Conservation (phyloP, 2,797 vertebrate genomes). For the Ara ararauna region DNA sequence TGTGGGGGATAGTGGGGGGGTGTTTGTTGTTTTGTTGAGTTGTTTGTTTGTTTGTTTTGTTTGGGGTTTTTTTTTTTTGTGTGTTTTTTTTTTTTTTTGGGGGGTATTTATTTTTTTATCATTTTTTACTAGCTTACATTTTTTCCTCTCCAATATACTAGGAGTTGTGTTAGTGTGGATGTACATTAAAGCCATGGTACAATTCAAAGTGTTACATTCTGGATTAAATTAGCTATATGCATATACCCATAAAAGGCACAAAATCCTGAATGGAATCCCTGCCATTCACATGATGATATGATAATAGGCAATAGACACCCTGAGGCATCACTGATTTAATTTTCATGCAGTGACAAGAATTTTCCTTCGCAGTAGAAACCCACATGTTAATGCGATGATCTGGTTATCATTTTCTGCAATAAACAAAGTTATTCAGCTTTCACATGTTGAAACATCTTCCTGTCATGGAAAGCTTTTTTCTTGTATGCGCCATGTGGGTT, state of each 20-base stretch:
- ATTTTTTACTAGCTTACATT: not conserved
- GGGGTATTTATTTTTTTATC: not conserved
- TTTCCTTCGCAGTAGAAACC: not conserved
- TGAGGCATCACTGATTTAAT: not conserved
- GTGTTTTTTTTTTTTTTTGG: not conserved
- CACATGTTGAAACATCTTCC: not conserved
- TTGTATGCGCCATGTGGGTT: not conserved
- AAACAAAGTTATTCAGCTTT: slow-evolving; percentile 6
- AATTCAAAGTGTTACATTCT: not conserved
- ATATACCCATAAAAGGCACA: not conserved
- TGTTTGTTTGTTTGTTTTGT: not conserved
- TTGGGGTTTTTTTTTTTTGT: not conserved
- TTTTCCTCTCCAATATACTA: not conserved
- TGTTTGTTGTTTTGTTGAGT: not conserved
- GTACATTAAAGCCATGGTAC: not conserved
- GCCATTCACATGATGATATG: not conserved
- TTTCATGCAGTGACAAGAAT: not conserved
- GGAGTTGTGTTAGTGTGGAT: not conserved
- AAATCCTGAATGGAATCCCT: not conserved
- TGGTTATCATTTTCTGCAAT: not conserved
- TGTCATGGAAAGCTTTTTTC: not conserved
- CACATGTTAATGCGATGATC: not conserved
- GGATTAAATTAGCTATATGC: not conserved
- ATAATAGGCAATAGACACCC: not conserved
- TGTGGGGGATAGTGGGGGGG: not conserved